These are phyloP conservation scores for Acanthiza pusilla DNA, from an alignment of 2,797 vertebrate species.

Conservation along the genomic window DNA sequence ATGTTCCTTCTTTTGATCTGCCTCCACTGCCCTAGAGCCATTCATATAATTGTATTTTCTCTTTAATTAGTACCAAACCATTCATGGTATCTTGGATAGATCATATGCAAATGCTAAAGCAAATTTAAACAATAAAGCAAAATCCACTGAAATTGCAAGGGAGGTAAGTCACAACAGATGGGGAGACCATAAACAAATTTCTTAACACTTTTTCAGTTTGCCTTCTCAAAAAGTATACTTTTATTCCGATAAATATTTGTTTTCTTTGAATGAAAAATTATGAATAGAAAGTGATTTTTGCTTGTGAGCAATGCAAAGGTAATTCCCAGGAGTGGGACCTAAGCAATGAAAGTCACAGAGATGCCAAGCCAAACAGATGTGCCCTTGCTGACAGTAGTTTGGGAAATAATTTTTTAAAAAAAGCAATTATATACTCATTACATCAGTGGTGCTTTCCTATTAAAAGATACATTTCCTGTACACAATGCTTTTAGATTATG, in stretches of 20 bases:
- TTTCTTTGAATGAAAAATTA: neutral
- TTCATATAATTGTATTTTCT: neutral
- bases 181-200: neutral
- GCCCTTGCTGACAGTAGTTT: neutral
- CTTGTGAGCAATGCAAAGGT: conserved; percentile 2
- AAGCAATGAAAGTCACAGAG: neutral
- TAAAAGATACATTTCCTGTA: neutral
- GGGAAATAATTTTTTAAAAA: neutral
- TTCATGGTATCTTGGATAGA: neutral
- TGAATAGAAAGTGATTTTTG: neutral
- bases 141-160: neutral
- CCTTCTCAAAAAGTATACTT: neutral
- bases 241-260: neutral
- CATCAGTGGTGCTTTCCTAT: neutral
- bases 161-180: neutral
- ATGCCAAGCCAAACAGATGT: neutral
- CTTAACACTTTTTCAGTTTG: neutral
- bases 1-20: neutral
- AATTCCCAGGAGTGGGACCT: neutral
- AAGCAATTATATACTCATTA: neutral
- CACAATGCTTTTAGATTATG: conserved; percentile 2
- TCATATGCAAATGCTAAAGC: neutral
- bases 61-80: neutral
- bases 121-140: neutral
- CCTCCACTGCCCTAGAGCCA: neutral